A percentile compares a stretch with the other conserved stretches of the same genome.
These are phyloP conservation scores for Xylota segnis DNA, from an alignment of 2,888 invertebrate species.

Conservation along the genomic window DNA sequence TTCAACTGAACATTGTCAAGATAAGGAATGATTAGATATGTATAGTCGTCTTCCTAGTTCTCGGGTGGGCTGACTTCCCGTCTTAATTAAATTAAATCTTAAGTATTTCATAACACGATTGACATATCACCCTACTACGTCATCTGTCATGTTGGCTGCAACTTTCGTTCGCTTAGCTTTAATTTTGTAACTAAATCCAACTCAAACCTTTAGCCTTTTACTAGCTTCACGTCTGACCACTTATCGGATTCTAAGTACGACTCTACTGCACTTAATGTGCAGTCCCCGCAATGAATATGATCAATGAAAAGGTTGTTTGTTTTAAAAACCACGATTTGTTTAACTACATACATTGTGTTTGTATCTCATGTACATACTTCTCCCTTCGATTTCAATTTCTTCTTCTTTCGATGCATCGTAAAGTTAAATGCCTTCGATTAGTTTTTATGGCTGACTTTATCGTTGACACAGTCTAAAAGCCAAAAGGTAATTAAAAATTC, in stretches of 20 bases:
- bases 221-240: background rate
- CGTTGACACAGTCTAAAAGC: conserved; percentile 9
- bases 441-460: conserved; percentile 41
- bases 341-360: background rate
- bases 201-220: background rate
- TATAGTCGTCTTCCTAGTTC: no score
- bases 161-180: no score
- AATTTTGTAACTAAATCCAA: no score
- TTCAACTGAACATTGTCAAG: no score
- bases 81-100: no score
- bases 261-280: background rate
- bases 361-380: background rate
- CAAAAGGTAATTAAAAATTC: conserved; percentile 57
- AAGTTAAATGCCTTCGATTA: conserved; percentile 51
- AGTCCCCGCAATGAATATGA: background rate
- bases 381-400: background rate
- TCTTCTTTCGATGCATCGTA: conserved; percentile 15
- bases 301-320: background rate
- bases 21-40: no score
- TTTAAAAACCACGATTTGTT: conserved; percentile 6
- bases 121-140: no score
- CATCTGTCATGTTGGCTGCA: no score
- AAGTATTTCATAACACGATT: no score
- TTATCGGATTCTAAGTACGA: background rate
- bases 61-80: no score